Evolutionary conservation across 1,140 invertebrate genomes (phyloP).

Genomic region (Philopotamus ludificatus): DNA sequence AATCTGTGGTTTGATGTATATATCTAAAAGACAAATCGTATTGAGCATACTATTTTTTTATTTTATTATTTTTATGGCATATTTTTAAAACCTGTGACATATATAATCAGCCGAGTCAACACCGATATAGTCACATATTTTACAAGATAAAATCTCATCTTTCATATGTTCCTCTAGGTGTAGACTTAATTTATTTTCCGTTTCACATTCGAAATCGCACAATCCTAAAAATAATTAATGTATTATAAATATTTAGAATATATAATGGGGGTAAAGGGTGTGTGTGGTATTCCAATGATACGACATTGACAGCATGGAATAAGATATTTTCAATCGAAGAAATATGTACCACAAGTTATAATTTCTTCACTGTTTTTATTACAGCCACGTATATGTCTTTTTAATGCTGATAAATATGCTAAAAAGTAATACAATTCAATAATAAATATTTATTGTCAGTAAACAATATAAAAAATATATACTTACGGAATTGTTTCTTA

Average conservation of each 20-base stretch:
- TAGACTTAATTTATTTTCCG: neutral
- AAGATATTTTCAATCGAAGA: too few relatives aligned
- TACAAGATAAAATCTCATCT: neutral
- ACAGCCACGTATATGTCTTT: too few relatives aligned
- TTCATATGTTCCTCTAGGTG: neutral
- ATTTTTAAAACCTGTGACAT: neutral
- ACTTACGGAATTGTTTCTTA: too few relatives aligned
- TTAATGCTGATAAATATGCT: too few relatives aligned
- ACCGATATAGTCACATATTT: neutral
- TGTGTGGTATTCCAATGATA: neutral
- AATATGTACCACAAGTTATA: too few relatives aligned
- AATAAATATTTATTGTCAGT: too few relatives aligned
- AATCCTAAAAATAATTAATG: neutral
- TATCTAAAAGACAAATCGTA: neutral
- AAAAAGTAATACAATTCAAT: too few relatives aligned
- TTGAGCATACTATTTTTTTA: neutral
- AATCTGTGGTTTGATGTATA: neutral
- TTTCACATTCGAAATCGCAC: neutral
- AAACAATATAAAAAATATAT: too few relatives aligned
- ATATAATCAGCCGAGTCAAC: neutral
- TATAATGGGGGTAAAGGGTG: neutral
- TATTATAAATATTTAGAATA: neutral
- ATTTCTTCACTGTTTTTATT: too few relatives aligned
- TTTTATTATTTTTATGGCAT: neutral
- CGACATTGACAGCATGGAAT: neutral